These are phyloP conservation scores for Seriola aureovittata DNA, from an alignment of 2,113 vertebrate genomes.

Conservation along the genomic window DNA sequence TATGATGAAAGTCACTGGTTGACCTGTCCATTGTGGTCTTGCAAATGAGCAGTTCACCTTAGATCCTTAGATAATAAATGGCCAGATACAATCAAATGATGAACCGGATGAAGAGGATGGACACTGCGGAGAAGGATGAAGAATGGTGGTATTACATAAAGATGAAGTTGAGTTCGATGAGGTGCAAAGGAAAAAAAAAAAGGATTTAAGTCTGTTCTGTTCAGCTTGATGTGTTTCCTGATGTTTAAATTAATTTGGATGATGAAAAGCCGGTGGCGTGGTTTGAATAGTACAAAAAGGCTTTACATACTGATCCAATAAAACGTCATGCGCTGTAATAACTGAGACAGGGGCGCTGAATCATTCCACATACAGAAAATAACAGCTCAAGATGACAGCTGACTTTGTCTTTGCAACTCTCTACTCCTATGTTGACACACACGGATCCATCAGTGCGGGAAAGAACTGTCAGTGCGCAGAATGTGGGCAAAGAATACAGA, in stretches of 20 bases:
- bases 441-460: conserved; percentile 34
- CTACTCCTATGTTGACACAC: conserved; percentile 16
- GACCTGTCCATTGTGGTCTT: neutral
- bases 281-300: neutral
- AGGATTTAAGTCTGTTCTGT: neutral
- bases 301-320: neutral
- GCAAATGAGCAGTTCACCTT: conserved; percentile 20
- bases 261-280: neutral
- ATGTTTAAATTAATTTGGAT: neutral
- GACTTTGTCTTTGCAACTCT: conserved; percentile 38
- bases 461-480: neutral
- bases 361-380: conserved; percentile 20
- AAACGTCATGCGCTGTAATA: neutral
- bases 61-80: conserved; percentile 6
- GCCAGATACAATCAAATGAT: conserved; percentile 24
- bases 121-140: neutral
- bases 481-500: conserved; percentile 21
- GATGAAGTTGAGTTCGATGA: neutral
- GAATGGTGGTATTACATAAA: neutral
- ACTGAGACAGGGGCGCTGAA: neutral
- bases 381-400: conserved; percentile 37
- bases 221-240: neutral
- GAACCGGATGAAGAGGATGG: conserved; percentile 15
- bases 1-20: conserved; percentile 6
- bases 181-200: neutral